Conservation (phyloP, 2,888 invertebrate genomes). For the Dexiosoma caninum region DNA sequence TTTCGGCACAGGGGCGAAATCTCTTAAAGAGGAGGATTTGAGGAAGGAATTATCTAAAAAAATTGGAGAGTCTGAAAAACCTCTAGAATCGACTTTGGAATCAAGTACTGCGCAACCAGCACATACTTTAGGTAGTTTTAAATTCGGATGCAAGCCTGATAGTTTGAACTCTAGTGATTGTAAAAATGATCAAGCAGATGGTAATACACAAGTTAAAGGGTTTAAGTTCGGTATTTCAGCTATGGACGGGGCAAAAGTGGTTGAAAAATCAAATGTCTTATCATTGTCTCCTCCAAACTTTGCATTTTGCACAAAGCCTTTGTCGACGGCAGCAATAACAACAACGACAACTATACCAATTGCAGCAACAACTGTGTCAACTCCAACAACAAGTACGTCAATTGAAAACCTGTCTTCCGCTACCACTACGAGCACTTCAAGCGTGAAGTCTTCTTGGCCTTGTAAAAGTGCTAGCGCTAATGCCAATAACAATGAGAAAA, state of each 20-base stretch:
- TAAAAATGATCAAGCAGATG: slow-evolving; percentile 64
- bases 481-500: slow-evolving; percentile 47
- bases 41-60: slow-evolving; percentile 44
- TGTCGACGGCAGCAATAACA: background rate
- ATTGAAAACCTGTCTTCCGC: slow-evolving; percentile 37
- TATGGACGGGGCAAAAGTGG: slow-evolving; percentile 11
- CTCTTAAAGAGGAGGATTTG: slow-evolving; percentile 67
- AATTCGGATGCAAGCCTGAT: slow-evolving; percentile 63
- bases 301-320: slow-evolving; percentile 21
- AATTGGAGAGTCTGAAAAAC: slow-evolving; percentile 27
- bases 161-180: slow-evolving; percentile 4
- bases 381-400: background rate
- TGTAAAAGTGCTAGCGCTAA: slow-evolving; percentile 32
- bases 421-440: slow-evolving; percentile 37
- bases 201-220: slow-evolving; percentile 46
- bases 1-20: slow-evolving; percentile 66
- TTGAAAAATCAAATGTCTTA: slow-evolving; percentile 30
- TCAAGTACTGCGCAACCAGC: slow-evolving; percentile 40
- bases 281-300: slow-evolving; percentile 31
- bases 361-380: slow-evolving; percentile 26
- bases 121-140: slow-evolving; percentile 38
- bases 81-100: slow-evolving; percentile 23
- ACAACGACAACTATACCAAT: slow-evolving; percentile 16
- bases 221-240: slow-evolving; percentile 64
- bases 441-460: slow-evolving; percentile 65